phyloP scores from a whole-genome alignment of 2,113 vertebrate genomes.

The Bolborhynchus lineola region DNA sequence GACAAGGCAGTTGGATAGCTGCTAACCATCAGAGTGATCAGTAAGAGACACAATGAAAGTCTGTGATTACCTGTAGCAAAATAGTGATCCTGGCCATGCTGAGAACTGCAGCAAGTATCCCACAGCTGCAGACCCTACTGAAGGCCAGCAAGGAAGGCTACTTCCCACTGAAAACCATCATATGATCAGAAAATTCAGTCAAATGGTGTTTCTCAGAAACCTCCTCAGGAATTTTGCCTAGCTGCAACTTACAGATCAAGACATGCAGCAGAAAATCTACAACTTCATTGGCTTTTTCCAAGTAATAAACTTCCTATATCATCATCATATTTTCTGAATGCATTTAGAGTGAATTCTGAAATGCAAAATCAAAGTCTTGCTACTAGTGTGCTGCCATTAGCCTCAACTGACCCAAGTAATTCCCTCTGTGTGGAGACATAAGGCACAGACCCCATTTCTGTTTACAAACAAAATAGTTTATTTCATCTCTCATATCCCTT shows the following conservation, averaged over 20 bases:
- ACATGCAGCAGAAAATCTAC: background rate
- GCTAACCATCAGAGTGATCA: background rate
- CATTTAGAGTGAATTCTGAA: background rate
- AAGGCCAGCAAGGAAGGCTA: background rate
- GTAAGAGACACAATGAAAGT: background rate
- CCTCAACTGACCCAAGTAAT: background rate
- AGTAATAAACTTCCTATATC: background rate
- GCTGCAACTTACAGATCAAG: background rate
- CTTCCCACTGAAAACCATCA: background rate
- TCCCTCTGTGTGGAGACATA: background rate
- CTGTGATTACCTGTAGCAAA: background rate
- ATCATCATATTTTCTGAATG: background rate
- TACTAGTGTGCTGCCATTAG: background rate
- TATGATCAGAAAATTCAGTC: background rate
- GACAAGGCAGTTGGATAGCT: background rate
- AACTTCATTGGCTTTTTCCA: background rate
- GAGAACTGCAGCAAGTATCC: background rate
- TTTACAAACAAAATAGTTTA: no score
- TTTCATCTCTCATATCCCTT: no score
- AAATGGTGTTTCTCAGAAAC: background rate
- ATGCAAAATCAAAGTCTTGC: constrained; percentile 12
- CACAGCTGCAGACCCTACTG: background rate
- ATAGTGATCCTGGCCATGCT: accelerated
- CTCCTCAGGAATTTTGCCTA: background rate
- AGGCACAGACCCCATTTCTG: no score